Base-by-base conservation (phyloP, 2,113 vertebrate genomes). In the Pongo pygmaeus region DNA sequence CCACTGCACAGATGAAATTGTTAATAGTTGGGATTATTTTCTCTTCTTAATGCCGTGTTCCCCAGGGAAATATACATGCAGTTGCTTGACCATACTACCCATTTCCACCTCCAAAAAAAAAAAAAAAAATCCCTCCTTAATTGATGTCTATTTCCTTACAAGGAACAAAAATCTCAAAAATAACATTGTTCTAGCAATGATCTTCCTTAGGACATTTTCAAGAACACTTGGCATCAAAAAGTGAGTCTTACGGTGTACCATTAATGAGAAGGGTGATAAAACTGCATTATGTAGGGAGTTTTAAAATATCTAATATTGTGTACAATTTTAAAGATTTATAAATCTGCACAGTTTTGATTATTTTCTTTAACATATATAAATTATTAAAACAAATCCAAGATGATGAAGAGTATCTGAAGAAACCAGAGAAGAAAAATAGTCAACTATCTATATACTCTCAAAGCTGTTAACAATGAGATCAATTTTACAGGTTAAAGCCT, bases 401-500 rank as follows among this genome's bases (percentile, higher is more conserved):
- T 94, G 35, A 94, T 50, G 77, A 93, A 74, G 40, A 88, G 2
- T 46, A 84, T 32, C 23, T 94, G 17, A 93, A 77, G 14, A 84
- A n/a, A 78, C 14, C n/a, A 52, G 79, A 92, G n/a, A 57, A 35
- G 77, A 48, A 35, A 94, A 96, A 48, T 1, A 89, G 81, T 69
- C 64, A 91, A 20, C 38, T 64, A 32, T 64, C 61, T 77, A 17
- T 48, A 70, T 16, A 52, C 35, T 10, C 43, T 74, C 50, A 50
- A 50, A 90, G 46, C 89, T 57, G 79, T 35, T 79, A 69, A 89
- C 61, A 10, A 50, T 23, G 22, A 72, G 70, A 43, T 89, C 57
- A 75, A 38, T 85, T 96, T 79, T 59, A 94, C 46, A 96, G 40
- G 52, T 91, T 91, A 67, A 91, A 91, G 61, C 59, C 92, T 87